Conservation (phyloP, 2,113 vertebrate species). For the Dromiciops gliroides region DNA sequence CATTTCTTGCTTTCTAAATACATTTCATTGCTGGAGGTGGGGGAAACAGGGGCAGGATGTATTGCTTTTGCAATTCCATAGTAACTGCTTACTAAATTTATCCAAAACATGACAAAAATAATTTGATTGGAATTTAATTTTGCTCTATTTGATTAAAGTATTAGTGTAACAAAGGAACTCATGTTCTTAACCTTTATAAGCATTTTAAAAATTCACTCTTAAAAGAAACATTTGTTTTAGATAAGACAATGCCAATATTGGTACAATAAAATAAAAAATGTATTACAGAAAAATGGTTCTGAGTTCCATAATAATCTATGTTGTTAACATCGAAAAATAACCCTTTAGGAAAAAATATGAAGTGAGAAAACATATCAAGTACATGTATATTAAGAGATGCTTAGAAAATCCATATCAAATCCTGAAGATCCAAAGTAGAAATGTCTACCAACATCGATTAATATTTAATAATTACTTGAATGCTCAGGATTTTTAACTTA, state of each 20-base stretch:
- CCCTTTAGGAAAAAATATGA: constrained; percentile 17
- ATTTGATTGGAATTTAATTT: constrained; percentile 16
- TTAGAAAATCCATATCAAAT: constrained; percentile 58
- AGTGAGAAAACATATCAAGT: constrained; percentile 32
- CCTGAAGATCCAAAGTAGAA: constrained; percentile 65
- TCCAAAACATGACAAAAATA: constrained; percentile 14
- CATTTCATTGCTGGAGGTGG: background rate
- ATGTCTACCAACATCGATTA: constrained; percentile 68
- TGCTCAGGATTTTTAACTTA: constrained; percentile 68
- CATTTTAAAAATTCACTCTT: constrained; percentile 45
- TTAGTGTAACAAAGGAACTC: background rate
- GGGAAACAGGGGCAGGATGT: background rate
- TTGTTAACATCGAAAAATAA: constrained; percentile 28
- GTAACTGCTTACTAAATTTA: background rate
- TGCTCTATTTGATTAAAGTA: constrained; percentile 28
- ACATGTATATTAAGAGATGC: constrained; percentile 32
- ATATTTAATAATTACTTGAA: constrained; percentile 73
- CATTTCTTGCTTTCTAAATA: constrained; percentile 6
- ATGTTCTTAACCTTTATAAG: constrained; percentile 21
- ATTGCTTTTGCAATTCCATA: background rate
- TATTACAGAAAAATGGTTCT: constrained; percentile 43
- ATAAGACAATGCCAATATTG: constrained; percentile 24
- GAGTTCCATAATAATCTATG: constrained; percentile 34
- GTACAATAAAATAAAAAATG: background rate
- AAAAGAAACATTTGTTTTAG: constrained; percentile 25